Conservation (phyloP, 2,113 vertebrate species). For the Tretioscincus oriximinensis region DNA sequence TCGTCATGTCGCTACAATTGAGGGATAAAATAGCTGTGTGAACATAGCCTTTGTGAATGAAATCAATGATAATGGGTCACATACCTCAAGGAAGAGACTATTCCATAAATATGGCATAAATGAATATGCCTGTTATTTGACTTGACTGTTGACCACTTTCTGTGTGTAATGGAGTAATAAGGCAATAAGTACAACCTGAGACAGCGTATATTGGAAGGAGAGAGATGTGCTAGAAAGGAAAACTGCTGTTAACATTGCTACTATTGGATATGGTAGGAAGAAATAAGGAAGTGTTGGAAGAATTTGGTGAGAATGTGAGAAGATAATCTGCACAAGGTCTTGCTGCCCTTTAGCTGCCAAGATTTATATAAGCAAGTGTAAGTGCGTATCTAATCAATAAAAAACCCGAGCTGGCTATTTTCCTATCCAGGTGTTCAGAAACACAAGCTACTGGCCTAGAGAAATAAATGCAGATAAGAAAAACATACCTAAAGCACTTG, state of each 20-base stretch:
- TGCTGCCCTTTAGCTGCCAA: neutral
- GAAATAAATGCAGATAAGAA: constrained; percentile 22
- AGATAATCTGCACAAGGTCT: neutral
- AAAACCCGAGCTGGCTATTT: constrained; percentile 3
- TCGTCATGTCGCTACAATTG: too few species aligned
- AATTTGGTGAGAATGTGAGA: neutral
- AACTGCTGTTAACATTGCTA: neutral
- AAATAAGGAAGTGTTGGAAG: neutral
- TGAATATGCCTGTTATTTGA: neutral
- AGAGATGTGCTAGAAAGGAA: neutral
- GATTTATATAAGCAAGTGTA: neutral
- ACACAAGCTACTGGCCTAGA: neutral
- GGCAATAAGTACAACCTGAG: neutral
- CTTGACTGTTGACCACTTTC: neutral
- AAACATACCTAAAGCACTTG: neutral
- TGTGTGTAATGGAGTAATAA: neutral
- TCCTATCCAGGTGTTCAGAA: neutral
- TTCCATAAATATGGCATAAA: neutral
- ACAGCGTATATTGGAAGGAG: too few species aligned
- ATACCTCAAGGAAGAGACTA: too few species aligned
- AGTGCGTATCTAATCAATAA: neutral
- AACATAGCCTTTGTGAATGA: too few species aligned
- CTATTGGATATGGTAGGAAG: neutral
- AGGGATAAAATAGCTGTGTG: too few species aligned
- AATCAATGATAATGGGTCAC: too few species aligned